Evolutionary conservation across 2,888 invertebrate genomes (phyloP).

Genomic region (Epinotia bilunana): DNA sequence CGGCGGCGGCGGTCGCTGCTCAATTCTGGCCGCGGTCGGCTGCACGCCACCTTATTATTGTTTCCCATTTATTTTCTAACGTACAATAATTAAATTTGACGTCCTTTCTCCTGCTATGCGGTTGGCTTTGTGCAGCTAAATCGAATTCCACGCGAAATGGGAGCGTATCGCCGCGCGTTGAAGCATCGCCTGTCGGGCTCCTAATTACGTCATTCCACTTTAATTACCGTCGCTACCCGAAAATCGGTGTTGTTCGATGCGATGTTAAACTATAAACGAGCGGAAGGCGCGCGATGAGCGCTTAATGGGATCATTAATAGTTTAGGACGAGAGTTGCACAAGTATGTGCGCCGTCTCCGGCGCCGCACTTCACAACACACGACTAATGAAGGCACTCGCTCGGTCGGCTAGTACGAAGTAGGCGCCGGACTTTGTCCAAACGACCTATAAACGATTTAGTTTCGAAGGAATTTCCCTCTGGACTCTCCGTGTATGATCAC

Average conservation of each 20-base stretch:
- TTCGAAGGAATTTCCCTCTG: neutral
- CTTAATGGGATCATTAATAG: conserved; percentile 33
- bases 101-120: neutral
- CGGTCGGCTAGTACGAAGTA: neutral
- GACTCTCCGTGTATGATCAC: neutral
- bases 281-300: conserved; percentile 23
- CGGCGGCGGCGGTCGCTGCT: conserved; percentile 4
- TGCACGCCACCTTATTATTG: conserved; percentile 25
- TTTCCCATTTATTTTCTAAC: conserved; percentile 35
- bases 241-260: conserved; percentile 30
- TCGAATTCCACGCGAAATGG: neutral
- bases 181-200: conserved; percentile 1
- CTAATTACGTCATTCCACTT: conserved; percentile 23
- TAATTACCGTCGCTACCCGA: conserved; percentile 24
- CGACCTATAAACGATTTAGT: neutral
- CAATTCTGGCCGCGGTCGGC: conserved; percentile 23
- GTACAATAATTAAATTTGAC: conserved; percentile 27
- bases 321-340: conserved; percentile 22
- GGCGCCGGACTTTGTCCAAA: neutral
- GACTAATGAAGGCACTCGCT: conserved; percentile 3
- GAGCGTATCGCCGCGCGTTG: neutral
- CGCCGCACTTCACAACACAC: conserved; percentile 1
- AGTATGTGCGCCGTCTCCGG: conserved; percentile 5
- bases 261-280: conserved; percentile 34
- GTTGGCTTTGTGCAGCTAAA: conserved; percentile 15